phyloP scores from a whole-genome alignment of 2,797 vertebrate species.

The Philypnodon macrostomus region DNA sequence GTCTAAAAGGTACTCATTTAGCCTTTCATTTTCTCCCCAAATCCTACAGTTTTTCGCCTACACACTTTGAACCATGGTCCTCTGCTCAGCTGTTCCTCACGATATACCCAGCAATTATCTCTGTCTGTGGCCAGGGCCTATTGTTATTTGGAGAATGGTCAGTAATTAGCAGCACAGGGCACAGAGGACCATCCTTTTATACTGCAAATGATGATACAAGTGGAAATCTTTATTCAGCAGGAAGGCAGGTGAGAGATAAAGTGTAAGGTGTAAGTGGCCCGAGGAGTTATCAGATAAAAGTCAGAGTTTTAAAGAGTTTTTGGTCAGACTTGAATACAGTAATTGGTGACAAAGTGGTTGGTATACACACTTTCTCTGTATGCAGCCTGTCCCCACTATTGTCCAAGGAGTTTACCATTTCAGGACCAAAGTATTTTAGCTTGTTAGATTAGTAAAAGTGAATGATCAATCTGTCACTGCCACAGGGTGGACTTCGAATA shows the following conservation, averaged over 20 bases:
- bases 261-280: neutral
- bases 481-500: no score
- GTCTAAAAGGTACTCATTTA: constrained; percentile 36
- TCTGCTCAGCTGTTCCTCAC: constrained; percentile 23
- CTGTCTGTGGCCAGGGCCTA: constrained; percentile 24
- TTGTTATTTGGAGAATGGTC: constrained; percentile 52
- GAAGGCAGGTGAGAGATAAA: neutral
- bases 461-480: no score
- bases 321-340: neutral
- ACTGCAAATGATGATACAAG: constrained; percentile 14
- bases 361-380: no score
- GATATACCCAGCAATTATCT: constrained; percentile 54
- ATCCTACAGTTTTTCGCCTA: constrained; percentile 24
- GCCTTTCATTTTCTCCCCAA: constrained; percentile 5
- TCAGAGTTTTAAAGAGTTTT: neutral
- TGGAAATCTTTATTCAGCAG: constrained; percentile 4
- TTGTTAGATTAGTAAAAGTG: no score
- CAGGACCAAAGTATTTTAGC: no score
- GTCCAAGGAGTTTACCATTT: no score
- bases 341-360: no score
- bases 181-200: constrained; percentile 13
- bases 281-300: neutral
- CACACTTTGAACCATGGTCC: constrained; percentile 39
- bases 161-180: constrained; percentile 56
- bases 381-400: no score